Conservation (phyloP, 2,113 vertebrate genomes). For the Martes martes region DNA sequence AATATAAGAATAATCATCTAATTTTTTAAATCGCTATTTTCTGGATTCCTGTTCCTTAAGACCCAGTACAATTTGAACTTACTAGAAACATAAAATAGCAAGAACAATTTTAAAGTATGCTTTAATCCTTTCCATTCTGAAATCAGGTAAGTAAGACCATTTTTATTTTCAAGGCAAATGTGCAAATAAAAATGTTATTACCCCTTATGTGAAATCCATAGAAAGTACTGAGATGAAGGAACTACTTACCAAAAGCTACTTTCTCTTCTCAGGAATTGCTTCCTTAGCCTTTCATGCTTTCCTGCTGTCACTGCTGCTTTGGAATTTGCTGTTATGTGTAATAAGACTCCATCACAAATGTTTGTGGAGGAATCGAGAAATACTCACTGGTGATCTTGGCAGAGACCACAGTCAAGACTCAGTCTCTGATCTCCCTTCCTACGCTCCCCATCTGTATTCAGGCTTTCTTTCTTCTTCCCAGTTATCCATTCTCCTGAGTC, state of each 20-base stretch:
- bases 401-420: background rate
- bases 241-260: background rate
- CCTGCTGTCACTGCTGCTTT: background rate
- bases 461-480: background rate
- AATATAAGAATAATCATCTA: background rate
- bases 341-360: slow-evolving; percentile 6
- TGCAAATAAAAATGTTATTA: background rate
- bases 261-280: background rate
- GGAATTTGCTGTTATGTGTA: background rate
- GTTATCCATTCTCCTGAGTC: background rate
- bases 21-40: background rate
- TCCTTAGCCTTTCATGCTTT: background rate
- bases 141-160: background rate
- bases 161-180: slow-evolving; percentile 37
- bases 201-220: background rate
- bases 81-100: background rate
- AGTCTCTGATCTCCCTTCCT: background rate
- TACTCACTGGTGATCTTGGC: background rate
- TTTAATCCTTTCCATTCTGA: slow-evolving; percentile 9
- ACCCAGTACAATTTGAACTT: background rate
- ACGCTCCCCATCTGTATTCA: background rate
- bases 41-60: background rate
- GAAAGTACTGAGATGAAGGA: slow-evolving; percentile 19
- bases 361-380: slow-evolving; percentile 5
- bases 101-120: background rate